These are phyloP conservation scores for Apamea epomidion DNA, from an alignment of 2,888 invertebrate species.

Conservation along the genomic window DNA sequence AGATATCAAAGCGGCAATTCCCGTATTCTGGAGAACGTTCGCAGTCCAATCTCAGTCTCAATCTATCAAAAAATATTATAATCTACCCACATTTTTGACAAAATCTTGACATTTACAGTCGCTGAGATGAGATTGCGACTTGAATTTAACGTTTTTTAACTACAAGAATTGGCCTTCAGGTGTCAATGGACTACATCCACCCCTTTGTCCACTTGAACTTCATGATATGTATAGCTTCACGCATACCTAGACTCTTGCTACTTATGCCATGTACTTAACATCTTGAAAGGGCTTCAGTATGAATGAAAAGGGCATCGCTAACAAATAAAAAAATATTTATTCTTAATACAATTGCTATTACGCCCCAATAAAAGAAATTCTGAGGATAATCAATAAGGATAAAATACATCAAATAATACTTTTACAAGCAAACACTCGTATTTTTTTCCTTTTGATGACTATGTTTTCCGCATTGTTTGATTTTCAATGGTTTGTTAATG, in stretches of 20 bases:
- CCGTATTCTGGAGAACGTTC: background rate
- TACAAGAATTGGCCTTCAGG: background rate
- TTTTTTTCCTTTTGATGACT: conserved; percentile 29
- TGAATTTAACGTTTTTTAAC: background rate
- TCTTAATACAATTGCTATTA: background rate
- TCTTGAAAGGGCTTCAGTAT: background rate
- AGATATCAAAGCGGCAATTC: background rate
- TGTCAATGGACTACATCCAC: background rate
- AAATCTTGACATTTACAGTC: too few relatives aligned
- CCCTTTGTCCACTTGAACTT: background rate
- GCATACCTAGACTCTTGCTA: background rate
- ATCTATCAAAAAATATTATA: background rate
- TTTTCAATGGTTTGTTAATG: conserved; percentile 15
- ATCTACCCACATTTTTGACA: too few relatives aligned
- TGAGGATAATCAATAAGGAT: conserved; percentile 13
- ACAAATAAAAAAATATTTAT: background rate
- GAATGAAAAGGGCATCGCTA: background rate
- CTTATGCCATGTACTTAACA: background rate
- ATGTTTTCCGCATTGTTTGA: conserved; percentile 29
- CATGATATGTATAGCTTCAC: background rate
- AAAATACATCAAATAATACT: conserved; percentile 10
- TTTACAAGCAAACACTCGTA: conserved; percentile 25
- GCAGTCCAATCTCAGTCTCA: too few relatives aligned
- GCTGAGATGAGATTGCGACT: background rate
- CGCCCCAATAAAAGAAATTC: conserved; percentile 8